phyloP scores from a whole-genome alignment of 2,888 invertebrate genomes.

The Clusia tigrina region DNA sequence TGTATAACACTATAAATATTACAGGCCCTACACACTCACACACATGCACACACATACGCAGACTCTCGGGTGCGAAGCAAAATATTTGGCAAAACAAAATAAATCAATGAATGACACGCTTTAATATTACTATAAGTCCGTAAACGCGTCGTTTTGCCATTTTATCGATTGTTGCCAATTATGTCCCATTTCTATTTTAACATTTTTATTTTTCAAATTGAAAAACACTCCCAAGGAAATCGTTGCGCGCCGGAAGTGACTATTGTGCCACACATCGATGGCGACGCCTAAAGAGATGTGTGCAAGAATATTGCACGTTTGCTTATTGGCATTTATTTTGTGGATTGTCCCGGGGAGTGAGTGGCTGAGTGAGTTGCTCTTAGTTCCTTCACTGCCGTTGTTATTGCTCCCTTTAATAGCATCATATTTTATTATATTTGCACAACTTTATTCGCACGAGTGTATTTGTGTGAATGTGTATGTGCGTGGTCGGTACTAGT shows the following conservation, averaged over 20 bases:
- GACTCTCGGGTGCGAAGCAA: not conserved
- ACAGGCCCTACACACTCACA: conserved; percentile 11
- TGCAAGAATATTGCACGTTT: not conserved
- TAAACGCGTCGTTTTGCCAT: not conserved
- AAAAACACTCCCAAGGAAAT: not conserved
- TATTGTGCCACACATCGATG: not conserved
- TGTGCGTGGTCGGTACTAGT: conserved; percentile 1
- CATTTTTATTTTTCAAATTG: not conserved
- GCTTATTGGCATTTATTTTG: not conserved
- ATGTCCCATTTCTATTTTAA: not conserved
- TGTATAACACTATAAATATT: not conserved
- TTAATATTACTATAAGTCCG: not conserved
- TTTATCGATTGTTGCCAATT: not conserved
- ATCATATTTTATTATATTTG: conserved; percentile 10
- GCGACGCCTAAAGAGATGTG: not conserved
- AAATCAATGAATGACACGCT: not conserved
- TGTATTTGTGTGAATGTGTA: not conserved
- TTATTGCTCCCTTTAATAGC: not conserved
- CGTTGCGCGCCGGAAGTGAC: not conserved
- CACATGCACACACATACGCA: not conserved
- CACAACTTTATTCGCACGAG: not conserved
- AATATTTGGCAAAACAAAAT: not conserved
- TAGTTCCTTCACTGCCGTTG: no score
- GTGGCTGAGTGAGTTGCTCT: no score
- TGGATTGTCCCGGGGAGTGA: no score